phyloP scores from a whole-genome alignment of 1,140 invertebrate genomes.

The Atopsyche davidsoni region DNA sequence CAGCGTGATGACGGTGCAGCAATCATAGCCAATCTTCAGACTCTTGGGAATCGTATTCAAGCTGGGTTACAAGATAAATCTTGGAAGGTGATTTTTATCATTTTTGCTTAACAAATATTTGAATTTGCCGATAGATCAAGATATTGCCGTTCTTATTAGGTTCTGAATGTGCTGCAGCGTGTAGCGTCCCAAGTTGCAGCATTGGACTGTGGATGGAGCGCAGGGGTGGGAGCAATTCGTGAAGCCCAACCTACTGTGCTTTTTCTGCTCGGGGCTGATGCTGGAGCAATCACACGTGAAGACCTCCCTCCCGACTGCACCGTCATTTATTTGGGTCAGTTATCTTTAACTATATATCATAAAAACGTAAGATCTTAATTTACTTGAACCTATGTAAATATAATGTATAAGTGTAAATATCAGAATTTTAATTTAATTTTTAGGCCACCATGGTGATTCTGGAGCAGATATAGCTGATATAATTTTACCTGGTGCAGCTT shows the following conservation, averaged over 20 bases:
- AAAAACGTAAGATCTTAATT: background rate
- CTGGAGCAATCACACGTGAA: constrained; percentile 66
- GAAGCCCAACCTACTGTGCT: constrained; percentile 72
- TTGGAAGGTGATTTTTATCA: constrained; percentile 35
- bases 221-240: constrained; percentile 67
- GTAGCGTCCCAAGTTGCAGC: constrained; percentile 93
- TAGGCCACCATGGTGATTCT: constrained; percentile 92
- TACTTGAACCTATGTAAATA: background rate
- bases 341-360: background rate
- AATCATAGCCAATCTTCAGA: constrained; percentile 68
- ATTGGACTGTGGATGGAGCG: constrained; percentile 88
- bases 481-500: constrained; percentile 93
- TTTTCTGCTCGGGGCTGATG: constrained; percentile 91
- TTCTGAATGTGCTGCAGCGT: constrained; percentile 87
- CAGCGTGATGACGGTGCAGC: constrained; percentile 72
- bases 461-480: constrained; percentile 92
- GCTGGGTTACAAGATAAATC: constrained; percentile 43
- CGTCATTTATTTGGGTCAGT: constrained; percentile 85
- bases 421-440: constrained; percentile 14
- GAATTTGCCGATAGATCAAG: constrained; percentile 3
- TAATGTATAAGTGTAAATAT: background rate
- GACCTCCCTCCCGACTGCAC: constrained; percentile 78
- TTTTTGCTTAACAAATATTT: constrained; percentile 8
- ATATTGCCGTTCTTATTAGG: constrained; percentile 43
- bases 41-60: constrained; percentile 55